phyloP scores from a whole-genome alignment of 2,797 vertebrate species.

The Holocentrus rufus region DNA sequence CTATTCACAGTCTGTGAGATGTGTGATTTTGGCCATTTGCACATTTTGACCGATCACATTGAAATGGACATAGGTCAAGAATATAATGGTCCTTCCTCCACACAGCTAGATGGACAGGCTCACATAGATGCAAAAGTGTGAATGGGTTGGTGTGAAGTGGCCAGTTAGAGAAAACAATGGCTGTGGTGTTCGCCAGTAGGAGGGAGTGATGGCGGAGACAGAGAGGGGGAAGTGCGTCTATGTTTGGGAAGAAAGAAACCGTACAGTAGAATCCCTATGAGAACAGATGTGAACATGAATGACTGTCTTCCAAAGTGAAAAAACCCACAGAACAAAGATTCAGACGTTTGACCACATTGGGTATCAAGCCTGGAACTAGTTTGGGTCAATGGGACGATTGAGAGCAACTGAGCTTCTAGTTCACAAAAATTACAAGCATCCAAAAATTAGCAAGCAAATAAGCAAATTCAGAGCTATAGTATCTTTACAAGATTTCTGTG shows the following conservation, averaged over 20 bases:
- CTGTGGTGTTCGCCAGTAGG: constrained; percentile 46
- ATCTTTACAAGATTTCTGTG: no score
- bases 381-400: no score
- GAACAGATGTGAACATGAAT: neutral
- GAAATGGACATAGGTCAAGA: neutral
- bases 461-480: neutral
- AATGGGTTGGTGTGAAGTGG: constrained; percentile 43
- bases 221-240: constrained; percentile 4
- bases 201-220: constrained; percentile 1
- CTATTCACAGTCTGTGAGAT: no score
- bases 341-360: no score
- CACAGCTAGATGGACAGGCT: neutral
- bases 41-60: no score
- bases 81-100: neutral
- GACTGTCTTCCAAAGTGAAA: neutral
- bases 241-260: constrained; percentile 18
- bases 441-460: no score
- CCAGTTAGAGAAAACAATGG: constrained; percentile 49
- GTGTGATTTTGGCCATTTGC: no score
- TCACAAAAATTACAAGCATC: no score
- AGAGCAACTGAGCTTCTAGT: no score
- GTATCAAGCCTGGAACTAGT: no score
- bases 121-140: constrained; percentile 25
- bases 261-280: constrained; percentile 1
- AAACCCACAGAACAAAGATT: neutral